Conservation (phyloP, 2,888 invertebrate genomes). For the Andrena dorsata region DNA sequence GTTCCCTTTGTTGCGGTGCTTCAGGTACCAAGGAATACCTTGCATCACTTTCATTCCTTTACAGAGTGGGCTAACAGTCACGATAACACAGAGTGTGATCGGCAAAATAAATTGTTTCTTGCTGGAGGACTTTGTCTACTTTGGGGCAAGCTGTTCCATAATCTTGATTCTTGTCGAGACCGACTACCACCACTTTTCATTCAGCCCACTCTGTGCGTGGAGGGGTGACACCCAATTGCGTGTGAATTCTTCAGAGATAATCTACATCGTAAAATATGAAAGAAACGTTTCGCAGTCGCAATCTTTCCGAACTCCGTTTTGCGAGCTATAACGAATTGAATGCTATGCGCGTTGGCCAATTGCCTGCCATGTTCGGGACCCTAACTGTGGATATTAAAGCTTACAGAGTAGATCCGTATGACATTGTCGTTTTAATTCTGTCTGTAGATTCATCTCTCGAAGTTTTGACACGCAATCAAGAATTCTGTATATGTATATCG, state of each 20-base stretch:
- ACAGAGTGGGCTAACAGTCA: constrained; percentile 17
- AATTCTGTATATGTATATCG: neutral
- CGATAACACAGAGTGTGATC: neutral
- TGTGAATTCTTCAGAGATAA: neutral
- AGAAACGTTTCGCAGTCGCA: neutral
- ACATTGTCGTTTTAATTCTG: neutral
- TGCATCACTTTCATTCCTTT: neutral
- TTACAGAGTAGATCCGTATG: neutral
- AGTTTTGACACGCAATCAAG: constrained; percentile 7
- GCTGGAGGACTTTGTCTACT: too few relatives aligned
- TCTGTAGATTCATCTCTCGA: constrained; percentile 9
- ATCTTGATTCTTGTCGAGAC: neutral
- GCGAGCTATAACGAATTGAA: neutral
- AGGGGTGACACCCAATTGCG: constrained; percentile 6
- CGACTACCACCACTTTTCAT: neutral
- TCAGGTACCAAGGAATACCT: constrained; percentile 27
- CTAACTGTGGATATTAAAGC: too few relatives aligned
- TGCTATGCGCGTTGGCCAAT: neutral
- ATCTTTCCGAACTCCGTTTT: neutral
- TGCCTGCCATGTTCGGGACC: too few relatives aligned
- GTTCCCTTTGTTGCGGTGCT: too few relatives aligned
- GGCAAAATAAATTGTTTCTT: neutral
- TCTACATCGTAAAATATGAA: neutral
- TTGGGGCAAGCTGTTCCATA: too few relatives aligned
- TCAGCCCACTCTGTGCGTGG: constrained; percentile 1